phyloP scores from a whole-genome alignment of 2,113 vertebrate genomes.

The Centropus unirufus region DNA sequence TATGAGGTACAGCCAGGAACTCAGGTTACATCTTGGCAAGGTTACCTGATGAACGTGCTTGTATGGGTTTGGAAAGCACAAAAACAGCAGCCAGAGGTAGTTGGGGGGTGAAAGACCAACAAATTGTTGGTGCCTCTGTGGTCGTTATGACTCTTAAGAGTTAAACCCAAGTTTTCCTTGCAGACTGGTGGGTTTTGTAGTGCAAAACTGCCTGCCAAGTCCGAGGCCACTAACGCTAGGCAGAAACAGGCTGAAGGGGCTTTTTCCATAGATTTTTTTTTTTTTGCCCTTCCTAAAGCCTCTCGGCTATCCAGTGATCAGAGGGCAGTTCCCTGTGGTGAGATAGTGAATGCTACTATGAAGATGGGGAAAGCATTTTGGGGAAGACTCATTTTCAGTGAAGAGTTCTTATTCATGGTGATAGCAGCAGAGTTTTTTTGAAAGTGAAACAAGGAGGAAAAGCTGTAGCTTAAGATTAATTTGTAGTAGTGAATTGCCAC shows the following conservation, averaged over 20 bases:
- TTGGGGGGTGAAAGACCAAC: background rate
- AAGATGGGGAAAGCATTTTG: background rate
- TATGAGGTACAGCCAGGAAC: conserved; percentile 3
- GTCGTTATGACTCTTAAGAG: background rate
- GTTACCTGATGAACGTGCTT: background rate
- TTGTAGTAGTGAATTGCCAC: background rate
- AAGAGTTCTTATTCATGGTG: background rate
- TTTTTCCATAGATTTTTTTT: background rate
- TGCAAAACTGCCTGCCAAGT: background rate
- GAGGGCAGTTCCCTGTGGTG: background rate
- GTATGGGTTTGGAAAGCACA: background rate
- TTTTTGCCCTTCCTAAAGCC: background rate
- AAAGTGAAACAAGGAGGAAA: background rate
- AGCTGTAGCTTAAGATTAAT: background rate
- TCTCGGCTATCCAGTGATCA: background rate
- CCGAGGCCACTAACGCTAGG: background rate
- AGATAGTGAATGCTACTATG: background rate
- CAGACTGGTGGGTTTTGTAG: background rate
- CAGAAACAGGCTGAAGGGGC: background rate
- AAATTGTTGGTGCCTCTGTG: background rate
- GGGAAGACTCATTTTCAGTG: fast-evolving
- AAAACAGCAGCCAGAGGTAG: background rate
- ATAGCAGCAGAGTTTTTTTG: background rate
- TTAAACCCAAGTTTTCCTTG: background rate
- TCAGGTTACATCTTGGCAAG: conserved; percentile 18